Base-by-base conservation (phyloP, 2,797 vertebrate genomes). In the Sternarchorhynchus goeldii region DNA sequence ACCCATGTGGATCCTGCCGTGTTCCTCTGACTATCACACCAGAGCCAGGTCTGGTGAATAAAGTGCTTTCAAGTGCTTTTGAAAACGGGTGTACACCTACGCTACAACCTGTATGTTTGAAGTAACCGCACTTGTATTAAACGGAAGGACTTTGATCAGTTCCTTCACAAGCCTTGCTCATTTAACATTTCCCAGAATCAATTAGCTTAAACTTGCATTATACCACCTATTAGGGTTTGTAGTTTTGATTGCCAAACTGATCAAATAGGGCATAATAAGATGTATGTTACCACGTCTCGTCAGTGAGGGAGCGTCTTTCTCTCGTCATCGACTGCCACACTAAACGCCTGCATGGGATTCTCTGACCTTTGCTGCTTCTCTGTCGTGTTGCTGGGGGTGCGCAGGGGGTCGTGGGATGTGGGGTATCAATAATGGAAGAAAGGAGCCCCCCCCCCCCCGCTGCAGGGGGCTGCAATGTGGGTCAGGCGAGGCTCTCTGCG, bases 401-500 rank as follows among this genome's bases (percentile, higher is more conserved):
- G 86, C 79, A 86, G 85, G 82, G 25, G 88, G 86, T 88, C 82
- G 85, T 91, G 86, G 91, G 91, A 91, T 92, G 90, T 91, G 90
- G 75, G 76, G 87, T 93, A 93, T 93, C 90, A 94, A 92, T 92
- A 92, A 92, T 92, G 85, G 81, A 93, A 91, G 86, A 92, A 91
- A 92, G 87, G 83, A 87, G 84, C 82, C 86, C 87, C 78, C 73
- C 83, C 87, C 86, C 87, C 78, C 73, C 83, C 87, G 86, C 90
- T 85, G 84, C 70, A 79, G 82, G 86, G 85, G 86, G 86, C 86
- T 89, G 87, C 88, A 92, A 93, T 92, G 88, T 93, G 93, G 93
- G 93, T 93, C 92, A 93, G 87, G 85, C 81, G 86, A 90, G 87
- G 87, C 90, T 92, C 92, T 91, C 89, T 77, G 88, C 86, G 90